Evolutionary conservation across 2,113 vertebrate genomes (phyloP).

Genomic region (Onychorhynchus coronatus): DNA sequence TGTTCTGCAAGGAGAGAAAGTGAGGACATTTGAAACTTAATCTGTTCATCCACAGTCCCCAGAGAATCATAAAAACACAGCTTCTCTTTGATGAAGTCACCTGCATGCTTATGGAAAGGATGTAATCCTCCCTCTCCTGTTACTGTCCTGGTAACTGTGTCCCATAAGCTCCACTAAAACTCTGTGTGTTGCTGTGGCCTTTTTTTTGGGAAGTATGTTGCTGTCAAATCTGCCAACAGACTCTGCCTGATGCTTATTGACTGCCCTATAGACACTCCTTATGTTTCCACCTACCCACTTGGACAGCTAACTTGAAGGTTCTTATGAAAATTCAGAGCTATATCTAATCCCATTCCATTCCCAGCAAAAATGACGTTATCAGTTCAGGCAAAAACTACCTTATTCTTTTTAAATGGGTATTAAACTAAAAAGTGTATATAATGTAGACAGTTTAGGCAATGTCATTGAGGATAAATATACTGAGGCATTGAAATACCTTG

Average conservation of each 20-base stretch:
- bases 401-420: background rate
- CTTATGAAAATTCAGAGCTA: background rate
- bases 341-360: background rate
- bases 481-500: background rate
- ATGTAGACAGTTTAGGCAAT: background rate
- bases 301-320: background rate
- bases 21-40: background rate
- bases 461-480: background rate
- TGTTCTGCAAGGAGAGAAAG: background rate
- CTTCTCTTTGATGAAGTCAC: background rate
- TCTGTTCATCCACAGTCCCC: background rate
- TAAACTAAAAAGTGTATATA: background rate
- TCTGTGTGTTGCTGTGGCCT: background rate
- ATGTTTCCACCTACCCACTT: background rate
- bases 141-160: background rate
- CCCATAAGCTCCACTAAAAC: background rate
- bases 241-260: background rate
- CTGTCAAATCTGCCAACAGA: background rate
- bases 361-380: background rate
- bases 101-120: background rate
- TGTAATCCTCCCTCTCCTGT: background rate
- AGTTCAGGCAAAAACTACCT: background rate
- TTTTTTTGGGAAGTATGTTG: background rate
- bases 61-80: background rate
- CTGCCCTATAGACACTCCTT: background rate